phyloP scores from a whole-genome alignment of 1,140 invertebrate species.

The Camponotus floridanus region DNA sequence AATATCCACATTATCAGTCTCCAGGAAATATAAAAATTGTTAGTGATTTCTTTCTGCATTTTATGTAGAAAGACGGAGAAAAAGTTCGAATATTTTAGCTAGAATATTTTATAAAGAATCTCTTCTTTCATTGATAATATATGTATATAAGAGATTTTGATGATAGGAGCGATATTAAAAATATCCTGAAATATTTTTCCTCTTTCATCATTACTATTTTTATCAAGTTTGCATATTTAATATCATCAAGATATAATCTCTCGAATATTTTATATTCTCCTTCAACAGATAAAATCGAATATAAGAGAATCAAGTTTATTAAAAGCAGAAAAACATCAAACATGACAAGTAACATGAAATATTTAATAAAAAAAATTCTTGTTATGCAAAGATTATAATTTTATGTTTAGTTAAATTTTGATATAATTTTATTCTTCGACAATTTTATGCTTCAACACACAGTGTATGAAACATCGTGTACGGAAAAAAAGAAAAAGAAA shows the following conservation, averaged over 20 bases:
- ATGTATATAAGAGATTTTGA: not conserved
- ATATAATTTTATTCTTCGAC: too few species aligned
- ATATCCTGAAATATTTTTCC: slow-evolving; percentile 12
- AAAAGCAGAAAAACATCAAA: not conserved
- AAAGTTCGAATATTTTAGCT: not conserved
- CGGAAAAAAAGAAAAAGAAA: too few species aligned
- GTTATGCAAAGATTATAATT: not conserved
- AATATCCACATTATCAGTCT: not conserved
- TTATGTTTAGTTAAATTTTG: too few species aligned
- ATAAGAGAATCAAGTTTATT: not conserved
- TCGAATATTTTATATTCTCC: slow-evolving; percentile 14
- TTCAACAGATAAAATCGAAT: not conserved
- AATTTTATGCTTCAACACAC: too few species aligned
- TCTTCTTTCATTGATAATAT: not conserved
- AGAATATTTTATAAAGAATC: not conserved
- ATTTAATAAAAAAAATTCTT: not conserved
- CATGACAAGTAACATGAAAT: not conserved
- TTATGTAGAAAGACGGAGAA: not conserved
- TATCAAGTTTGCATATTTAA: slow-evolving; percentile 2
- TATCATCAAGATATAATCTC: slow-evolving; percentile 14
- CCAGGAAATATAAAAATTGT: not conserved
- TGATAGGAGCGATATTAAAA: slow-evolving; percentile 11
- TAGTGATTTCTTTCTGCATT: not conserved
- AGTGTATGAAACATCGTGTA: too few species aligned
- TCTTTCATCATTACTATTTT: slow-evolving; percentile 6